Percentiles rank a stretch among this genome's conserved stretches.
Conservation (phyloP, 2,888 invertebrate species). For the Cancer borealis region DNA sequence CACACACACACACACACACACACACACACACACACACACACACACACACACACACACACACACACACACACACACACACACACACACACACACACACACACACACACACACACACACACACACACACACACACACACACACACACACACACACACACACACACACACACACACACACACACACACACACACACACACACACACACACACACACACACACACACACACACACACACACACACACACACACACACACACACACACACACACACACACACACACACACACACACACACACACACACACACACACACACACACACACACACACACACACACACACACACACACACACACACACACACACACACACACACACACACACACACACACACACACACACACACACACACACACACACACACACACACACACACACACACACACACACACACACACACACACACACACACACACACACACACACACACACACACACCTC, state of each 20-base stretch:
- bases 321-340: not conserved
- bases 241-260: not conserved
- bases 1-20: not conserved
- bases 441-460: constrained; percentile 34
- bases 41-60: not conserved
- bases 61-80: constrained; percentile 31
- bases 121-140: not conserved
- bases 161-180: no score
- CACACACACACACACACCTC: not conserved
- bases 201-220: not conserved
- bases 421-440: not conserved
- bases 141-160: no score
- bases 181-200: not conserved
- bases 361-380: not conserved
- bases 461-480: constrained; percentile 32
- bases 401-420: constrained; percentile 3
- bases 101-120: not conserved
- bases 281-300: not conserved
- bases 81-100: constrained; percentile 31
- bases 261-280: not conserved
- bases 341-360: not conserved
- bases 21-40: not conserved
- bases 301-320: not conserved
- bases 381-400: not conserved
- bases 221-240: not conserved